These are phyloP conservation scores for Athetis lepigone DNA, from an alignment of 2,888 invertebrate species.

Conservation along the genomic window DNA sequence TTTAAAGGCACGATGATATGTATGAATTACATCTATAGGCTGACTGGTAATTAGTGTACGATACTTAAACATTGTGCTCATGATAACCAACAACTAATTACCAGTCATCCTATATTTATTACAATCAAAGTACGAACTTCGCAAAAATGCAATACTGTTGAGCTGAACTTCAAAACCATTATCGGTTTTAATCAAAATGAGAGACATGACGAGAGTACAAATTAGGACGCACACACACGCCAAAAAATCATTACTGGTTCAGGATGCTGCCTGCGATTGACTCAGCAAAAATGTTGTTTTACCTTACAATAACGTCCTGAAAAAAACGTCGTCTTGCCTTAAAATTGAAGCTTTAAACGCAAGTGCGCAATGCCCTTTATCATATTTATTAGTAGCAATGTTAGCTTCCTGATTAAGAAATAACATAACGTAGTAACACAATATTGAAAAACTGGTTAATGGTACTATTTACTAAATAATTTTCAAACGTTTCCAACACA, in stretches of 20 bases:
- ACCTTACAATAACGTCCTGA: conserved; percentile 16
- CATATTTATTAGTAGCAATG: conserved; percentile 6
- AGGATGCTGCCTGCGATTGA: conserved; percentile 33
- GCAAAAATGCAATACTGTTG: too few species aligned
- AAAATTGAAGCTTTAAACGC: background rate
- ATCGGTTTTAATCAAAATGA: conserved; percentile 1
- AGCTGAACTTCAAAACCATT: background rate
- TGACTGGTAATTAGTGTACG: too few species aligned
- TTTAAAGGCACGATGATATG: too few species aligned
- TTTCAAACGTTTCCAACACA: background rate
- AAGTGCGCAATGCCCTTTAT: background rate
- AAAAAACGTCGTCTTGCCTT: conserved; percentile 28
- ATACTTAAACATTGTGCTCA: too few species aligned
- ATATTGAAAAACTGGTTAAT: background rate
- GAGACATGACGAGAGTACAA: conserved; percentile 4
- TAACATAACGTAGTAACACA: background rate
- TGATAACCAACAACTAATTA: too few species aligned
- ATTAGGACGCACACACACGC: conserved; percentile 30
- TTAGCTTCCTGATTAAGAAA: conserved; percentile 17
- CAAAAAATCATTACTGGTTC: conserved; percentile 32
- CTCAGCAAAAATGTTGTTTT: conserved; percentile 42
- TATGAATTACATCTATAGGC: too few species aligned
- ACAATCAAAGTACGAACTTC: too few species aligned
- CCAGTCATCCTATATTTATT: too few species aligned
- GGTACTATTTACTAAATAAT: background rate